Conservation (phyloP, 1,140 invertebrate species). For the Drosophila triauraria region DNA sequence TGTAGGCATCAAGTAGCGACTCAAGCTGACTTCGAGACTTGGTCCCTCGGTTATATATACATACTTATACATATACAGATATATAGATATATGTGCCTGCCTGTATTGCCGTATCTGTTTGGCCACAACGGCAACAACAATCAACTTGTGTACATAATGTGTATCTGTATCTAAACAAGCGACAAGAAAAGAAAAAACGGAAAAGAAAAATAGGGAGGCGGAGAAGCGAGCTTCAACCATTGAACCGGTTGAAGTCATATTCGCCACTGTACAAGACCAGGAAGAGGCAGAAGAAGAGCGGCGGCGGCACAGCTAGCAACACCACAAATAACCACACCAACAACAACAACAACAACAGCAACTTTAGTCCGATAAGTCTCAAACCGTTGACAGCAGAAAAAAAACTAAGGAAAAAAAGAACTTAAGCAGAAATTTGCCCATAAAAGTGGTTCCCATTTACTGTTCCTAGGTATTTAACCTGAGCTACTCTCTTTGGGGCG, state of each 20-base stretch:
- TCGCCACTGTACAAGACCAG: slow-evolving; percentile 57
- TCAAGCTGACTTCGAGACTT: slow-evolving; percentile 40
- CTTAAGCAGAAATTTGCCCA: slow-evolving; percentile 23
- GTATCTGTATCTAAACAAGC: slow-evolving; percentile 71
- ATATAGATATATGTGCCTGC: slow-evolving; percentile 3
- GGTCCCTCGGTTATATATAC: slow-evolving; percentile 21
- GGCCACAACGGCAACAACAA: slow-evolving; percentile 56
- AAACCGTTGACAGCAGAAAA: slow-evolving; percentile 38
- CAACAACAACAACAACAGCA: slow-evolving; percentile 26
- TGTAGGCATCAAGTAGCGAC: slow-evolving; percentile 45
- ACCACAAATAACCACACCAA: slow-evolving; percentile 17
- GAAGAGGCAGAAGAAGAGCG: slow-evolving; percentile 22
- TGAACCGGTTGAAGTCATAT: slow-evolving; percentile 77
- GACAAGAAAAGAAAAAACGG: slow-evolving; percentile 17
- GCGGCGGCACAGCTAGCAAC: slow-evolving; percentile 29
- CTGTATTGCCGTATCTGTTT: slow-evolving; percentile 52
- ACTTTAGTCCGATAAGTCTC: slow-evolving; percentile 39
- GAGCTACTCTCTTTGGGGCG: background rate
- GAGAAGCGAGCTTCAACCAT: slow-evolving; percentile 48
- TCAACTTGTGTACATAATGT: slow-evolving; percentile 69
- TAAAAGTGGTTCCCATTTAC: background rate
- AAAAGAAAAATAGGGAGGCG: background rate
- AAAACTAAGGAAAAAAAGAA: slow-evolving; percentile 7
- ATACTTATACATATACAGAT: slow-evolving; percentile 13
- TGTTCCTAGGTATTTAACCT: slow-evolving; percentile 3